Percentiles rank a stretch among this genome's conserved stretches.
Conservation (phyloP, 2,113 vertebrate species). For the Montifringilla adamsi region DNA sequence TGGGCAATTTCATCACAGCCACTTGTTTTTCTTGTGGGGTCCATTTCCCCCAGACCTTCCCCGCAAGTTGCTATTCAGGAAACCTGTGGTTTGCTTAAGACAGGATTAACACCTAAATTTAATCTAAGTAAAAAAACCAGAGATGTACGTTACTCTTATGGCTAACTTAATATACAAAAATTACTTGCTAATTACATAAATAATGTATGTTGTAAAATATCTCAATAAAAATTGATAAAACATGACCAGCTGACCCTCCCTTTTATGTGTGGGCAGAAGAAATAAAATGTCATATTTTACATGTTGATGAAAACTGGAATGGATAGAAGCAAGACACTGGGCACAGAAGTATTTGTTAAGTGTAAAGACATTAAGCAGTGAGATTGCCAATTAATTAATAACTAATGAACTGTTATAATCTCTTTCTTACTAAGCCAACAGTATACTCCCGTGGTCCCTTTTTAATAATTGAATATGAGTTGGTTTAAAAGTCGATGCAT, state of each 20-base stretch:
- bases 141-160: not conserved
- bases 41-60: not conserved
- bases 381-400: not conserved
- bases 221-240: not conserved
- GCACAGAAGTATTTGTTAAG: not conserved
- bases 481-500: not conserved
- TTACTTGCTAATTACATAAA: not conserved
- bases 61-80: not conserved
- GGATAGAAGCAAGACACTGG: not conserved
- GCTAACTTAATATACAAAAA: not conserved
- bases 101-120: not conserved
- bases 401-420: not conserved
- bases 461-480: conserved; percentile 21
- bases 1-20: not conserved
- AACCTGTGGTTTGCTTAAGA: not conserved
- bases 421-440: not conserved
- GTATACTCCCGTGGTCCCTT: not conserved
- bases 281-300: not conserved
- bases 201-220: not conserved
- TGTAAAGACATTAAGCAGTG: not conserved
- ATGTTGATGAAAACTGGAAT: not conserved
- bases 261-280: not conserved
- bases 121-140: not conserved
- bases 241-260: not conserved
- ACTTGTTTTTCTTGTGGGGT: not conserved